Conservation (phyloP, 2,113 vertebrate species). For the Gallinago media region DNA sequence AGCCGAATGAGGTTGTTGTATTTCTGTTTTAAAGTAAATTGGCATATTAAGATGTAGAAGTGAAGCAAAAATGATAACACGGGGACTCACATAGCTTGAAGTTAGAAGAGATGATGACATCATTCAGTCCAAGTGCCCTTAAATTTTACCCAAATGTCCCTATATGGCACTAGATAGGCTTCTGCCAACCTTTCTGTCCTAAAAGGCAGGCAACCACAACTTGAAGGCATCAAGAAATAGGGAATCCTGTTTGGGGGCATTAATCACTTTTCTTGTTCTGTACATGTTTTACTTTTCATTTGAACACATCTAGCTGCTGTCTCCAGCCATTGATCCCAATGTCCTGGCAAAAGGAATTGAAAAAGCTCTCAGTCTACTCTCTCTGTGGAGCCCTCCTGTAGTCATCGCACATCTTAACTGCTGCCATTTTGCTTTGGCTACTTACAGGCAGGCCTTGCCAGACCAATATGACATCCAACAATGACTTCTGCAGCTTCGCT, state of each 20-base stretch:
- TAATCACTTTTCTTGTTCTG: not conserved
- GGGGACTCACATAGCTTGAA: slow-evolving; percentile 4
- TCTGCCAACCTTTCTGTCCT: not conserved
- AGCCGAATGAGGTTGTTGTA: not conserved
- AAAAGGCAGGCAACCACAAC: not conserved
- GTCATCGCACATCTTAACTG: too few species aligned
- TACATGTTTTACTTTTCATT: not conserved
- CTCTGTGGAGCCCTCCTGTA: too few species aligned
- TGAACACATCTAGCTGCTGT: not conserved
- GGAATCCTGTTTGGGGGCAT: not conserved
- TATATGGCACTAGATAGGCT: not conserved
- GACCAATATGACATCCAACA: not conserved
- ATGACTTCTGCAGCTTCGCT: not conserved
- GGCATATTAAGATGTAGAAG: slow-evolving; percentile 9
- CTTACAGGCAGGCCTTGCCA: not conserved
- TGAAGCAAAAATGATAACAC: not conserved
- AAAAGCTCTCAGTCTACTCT: too few species aligned
- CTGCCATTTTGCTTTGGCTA: fast-evolving
- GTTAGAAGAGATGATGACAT: not conserved
- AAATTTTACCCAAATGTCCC: not conserved
- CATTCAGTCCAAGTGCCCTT: not conserved
- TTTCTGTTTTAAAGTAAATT: slow-evolving; percentile 19
- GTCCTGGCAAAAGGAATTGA: not conserved
- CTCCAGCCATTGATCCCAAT: not conserved
- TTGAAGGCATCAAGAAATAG: not conserved